Base-by-base conservation (phyloP, 2,888 invertebrate genomes). In the Limnephilus rhombicus region DNA sequence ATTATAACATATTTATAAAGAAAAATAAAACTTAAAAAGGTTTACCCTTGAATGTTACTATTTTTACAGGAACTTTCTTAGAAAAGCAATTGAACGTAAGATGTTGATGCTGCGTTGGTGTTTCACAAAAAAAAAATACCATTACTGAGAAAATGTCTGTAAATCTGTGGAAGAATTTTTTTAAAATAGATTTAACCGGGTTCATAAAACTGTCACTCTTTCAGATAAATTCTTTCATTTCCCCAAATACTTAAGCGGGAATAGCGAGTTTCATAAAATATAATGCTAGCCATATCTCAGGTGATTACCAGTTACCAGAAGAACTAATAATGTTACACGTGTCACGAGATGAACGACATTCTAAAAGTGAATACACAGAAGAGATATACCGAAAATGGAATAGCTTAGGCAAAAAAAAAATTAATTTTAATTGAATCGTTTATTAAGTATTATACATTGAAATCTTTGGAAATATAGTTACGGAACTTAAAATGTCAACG, bases 291-390 rank as follows among this genome's bases (percentile, higher is more conserved):
- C 68, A n/a, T 68, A 68, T 41, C 13, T 34, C 24, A 34, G 82
- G 82, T 37, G 83, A 83, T 83, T 34, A 49, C 34, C 88, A 37
- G 88, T 68, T 88, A 49, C 49, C 49, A 31, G 88, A 24, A 34
- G 37, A 88, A 88, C 88, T 68, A 88, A 88, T 68, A 87, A 87
- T 29, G 18, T 34, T 41, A 87, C 88, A 68, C 34, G 88, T 68
- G 87, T 68, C 87, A 68, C n/a, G 31, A 68, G 41, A 86, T 5
- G 49, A 12, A 86, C 29, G 86, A 29, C 29, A 37, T 45, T 49
- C 45, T 45, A 45, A 41, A 86, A 86, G 29, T 45, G n/a, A 83
- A 83, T 18, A 83, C 31, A n/a, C n/a, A n/a, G n/a, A n/a, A n/a
- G n/a, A n/a, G n/a, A n/a, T n/a, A n/a, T n/a, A n/a, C n/a, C n/a